Evolutionary conservation across 2,797 vertebrate genomes (phyloP), one percentile per base, ranked within the genome.

Genomic region (Ptychadena robeensis): DNA sequence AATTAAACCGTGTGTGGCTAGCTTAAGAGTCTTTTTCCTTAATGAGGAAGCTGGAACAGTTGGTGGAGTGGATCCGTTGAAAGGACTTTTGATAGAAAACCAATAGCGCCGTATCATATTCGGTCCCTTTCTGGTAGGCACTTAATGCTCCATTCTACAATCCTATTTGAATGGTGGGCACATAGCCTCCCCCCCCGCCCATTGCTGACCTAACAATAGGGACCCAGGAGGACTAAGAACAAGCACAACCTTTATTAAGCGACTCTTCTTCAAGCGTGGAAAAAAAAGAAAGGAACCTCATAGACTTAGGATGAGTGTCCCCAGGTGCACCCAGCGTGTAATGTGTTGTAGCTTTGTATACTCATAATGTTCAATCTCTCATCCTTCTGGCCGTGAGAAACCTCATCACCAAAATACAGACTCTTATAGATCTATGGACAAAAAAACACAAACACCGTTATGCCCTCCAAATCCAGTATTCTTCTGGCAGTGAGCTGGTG

Each of bases 161-260:
- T 84, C 82, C 81, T 80, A 84, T 87, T 90, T 89, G 85, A 89
- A 82, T 86, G 48, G 85, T 87, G 90, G 87, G 90, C n/a, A 78
- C 28, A 9, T n/a, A 14, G 2, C 6, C 30, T 74, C 48, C 81
- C 67, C 85, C 35, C 78, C 81, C 84, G 88, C 85, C 85, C n/a
- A n/a, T n/a, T 70, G 72, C 72, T 85, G 83, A 2, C 87, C 79
- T 72, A 0, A 18, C 86, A 84, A 86, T 89, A 87, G 82, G 81
- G 88, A 87, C 69, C 44, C 78, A 89, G 88, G 78, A 87, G 63
- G 22, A 40, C 61, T 25, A 34, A 37, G 14, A 53, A 40, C 15
- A 53, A 48, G n/a, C 3, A 37, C 8, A 64, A 28, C 12, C 9
- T 68, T 15, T 22, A 68, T 68, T n/a, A 9, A 18, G 7, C 34